Base-by-base conservation (phyloP, 2,797 vertebrate species). In the Acomys russatus region DNA sequence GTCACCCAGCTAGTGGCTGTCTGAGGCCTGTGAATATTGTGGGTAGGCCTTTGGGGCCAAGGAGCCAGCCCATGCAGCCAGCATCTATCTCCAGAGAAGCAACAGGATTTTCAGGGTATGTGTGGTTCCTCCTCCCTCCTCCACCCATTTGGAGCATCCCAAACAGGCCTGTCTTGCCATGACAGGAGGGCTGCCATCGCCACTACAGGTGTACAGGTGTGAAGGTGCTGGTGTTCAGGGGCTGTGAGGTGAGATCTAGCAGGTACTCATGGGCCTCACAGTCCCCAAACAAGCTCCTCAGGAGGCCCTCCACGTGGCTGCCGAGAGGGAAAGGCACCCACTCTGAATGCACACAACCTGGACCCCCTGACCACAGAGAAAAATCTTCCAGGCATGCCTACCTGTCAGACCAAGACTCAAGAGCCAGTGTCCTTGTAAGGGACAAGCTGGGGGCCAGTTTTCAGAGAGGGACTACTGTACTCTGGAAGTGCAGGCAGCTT, bases 401-500 rank as follows among this genome's bases (percentile, higher is more conserved):
- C 30, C 30, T 5, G 38, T 54, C 15, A 30, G 33, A 5, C 10
- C 22, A 70, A 25, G 7, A 4, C 44, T 1, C 15, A 20, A 59
- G 8, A 14, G n/a, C 54, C 2, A 1, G 17, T 2, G 7, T 0
- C 23, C 22, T 4, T 15, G 10, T 9, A 38, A 6, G 0, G 76
- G 33, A 25, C 28, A 10, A 17, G 38, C 59, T 0, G 1, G 9
- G 22, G 35, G n/a, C 51, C 5, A 20, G 9, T 22, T 17, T 25
- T 30, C 0, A 2, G 71, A 33, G n/a, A 30, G 9, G 12, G 2
- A 1, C 49, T 0, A 0, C 6, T 8, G 2, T 49, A 20, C 25
- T 30, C 70, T 22, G 0, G 5, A 22, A 35, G 15, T 11, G 1
- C 30, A 2, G 66, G 49, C 3, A 0, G 17, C 79, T 74, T 49